phyloP scores from a whole-genome alignment of 2,888 invertebrate species.

The Panorpa germanica region DNA sequence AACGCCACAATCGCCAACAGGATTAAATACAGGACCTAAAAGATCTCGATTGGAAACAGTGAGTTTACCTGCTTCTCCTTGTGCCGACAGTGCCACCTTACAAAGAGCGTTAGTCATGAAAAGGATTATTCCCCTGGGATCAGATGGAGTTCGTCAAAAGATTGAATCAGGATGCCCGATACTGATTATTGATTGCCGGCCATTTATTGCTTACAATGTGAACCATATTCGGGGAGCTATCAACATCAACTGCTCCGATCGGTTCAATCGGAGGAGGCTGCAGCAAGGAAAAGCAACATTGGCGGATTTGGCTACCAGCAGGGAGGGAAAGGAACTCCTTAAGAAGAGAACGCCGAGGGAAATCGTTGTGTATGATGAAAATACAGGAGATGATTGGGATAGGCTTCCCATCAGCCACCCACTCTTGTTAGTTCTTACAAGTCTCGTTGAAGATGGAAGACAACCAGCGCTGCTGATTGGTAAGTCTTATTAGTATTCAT shows the following conservation, averaged over 20 bases:
- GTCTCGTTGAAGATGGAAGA: conserved; percentile 45
- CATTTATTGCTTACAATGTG: conserved; percentile 49
- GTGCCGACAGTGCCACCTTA: conserved; percentile 31
- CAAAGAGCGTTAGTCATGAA: conserved; percentile 30
- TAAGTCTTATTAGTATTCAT: conserved; percentile 23
- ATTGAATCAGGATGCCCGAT: conserved; percentile 21
- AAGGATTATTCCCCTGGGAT: conserved; percentile 28
- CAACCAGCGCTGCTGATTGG: conserved; percentile 45
- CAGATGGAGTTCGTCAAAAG: conserved; percentile 29
- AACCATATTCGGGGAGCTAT: conserved; percentile 47
- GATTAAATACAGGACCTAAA: too few species aligned
- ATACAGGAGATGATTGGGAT: conserved; percentile 39
- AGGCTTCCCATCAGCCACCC: conserved; percentile 36
- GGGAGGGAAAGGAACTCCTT: conserved; percentile 41
- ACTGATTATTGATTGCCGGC: conserved; percentile 43
- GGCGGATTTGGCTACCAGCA: conserved; percentile 41
- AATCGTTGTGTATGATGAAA: conserved; percentile 51
- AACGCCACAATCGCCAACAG: too few species aligned
- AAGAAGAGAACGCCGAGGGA: conserved; percentile 31
- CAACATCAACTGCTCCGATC: conserved; percentile 52
- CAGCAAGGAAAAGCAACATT: conserved; percentile 44
- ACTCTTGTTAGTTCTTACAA: conserved; percentile 39
- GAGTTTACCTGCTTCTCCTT: too few species aligned
- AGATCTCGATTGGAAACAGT: too few species aligned
- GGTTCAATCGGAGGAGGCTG: conserved; percentile 43